Conservation (phyloP, 2,113 vertebrate species). For the Enhydra lutris region DNA sequence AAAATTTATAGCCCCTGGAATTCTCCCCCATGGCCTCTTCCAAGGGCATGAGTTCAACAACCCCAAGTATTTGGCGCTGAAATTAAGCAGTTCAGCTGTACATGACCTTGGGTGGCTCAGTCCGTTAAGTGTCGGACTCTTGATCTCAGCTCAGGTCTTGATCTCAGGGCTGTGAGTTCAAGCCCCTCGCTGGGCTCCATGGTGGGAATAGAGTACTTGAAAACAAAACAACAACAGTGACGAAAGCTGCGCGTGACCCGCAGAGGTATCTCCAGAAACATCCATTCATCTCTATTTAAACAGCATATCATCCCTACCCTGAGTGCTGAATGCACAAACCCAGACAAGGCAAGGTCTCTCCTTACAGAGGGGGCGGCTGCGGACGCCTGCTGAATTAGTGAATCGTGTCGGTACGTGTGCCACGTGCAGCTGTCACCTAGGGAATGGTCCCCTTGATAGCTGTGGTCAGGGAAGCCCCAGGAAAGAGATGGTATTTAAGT, state of each 20-base stretch:
- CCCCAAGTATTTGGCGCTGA: neutral
- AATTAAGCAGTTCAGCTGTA: neutral
- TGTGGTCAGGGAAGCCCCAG: neutral
- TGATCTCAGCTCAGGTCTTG: neutral
- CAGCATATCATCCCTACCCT: too few species aligned
- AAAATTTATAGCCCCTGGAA: neutral
- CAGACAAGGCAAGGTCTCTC: too few species aligned
- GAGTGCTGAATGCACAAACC: neutral
- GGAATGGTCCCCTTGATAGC: neutral
- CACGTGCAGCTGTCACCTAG: neutral
- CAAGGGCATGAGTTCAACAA: neutral
- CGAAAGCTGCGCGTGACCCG: neutral
- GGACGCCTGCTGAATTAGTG: neutral
- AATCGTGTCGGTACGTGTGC: neutral
- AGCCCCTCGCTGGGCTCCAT: neutral
- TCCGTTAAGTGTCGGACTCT: fast-evolving
- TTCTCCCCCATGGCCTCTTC: neutral
- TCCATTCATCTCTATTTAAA: too few species aligned
- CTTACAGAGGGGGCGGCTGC: neutral
- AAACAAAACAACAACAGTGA: neutral
- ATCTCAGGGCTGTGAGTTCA: neutral
- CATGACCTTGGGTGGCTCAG: neutral
- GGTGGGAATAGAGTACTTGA: neutral
- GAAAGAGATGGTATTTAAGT: neutral
- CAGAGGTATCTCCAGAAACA: neutral